A percentile compares a stretch with the other conserved stretches of the same genome.
phyloP scores from a whole-genome alignment of 1,140 invertebrate genomes.

The Drosophila virilis region DNA sequence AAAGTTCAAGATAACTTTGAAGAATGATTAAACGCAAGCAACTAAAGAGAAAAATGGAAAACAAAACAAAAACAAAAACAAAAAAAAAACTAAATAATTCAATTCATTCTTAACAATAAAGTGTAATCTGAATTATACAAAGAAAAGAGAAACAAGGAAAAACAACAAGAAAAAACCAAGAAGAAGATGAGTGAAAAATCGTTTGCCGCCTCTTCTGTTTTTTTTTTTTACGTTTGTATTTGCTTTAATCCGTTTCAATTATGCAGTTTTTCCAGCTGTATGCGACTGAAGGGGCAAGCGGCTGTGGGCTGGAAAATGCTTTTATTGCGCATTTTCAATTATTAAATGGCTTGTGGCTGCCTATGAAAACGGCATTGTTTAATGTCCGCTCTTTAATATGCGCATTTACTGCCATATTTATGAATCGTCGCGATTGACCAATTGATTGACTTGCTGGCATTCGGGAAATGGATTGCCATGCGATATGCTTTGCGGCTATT shows the following conservation, averaged over 20 bases:
- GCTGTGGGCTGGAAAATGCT: neutral
- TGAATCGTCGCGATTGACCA: slow-evolving; percentile 11
- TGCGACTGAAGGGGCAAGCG: too few species aligned
- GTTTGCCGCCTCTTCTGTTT: too few species aligned
- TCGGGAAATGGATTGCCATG: slow-evolving; percentile 16
- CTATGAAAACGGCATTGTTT: slow-evolving; percentile 31
- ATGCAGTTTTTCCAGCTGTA: slow-evolving; percentile 26
- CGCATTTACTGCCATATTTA: neutral
- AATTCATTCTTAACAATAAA: slow-evolving; percentile 84
- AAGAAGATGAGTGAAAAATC: neutral
- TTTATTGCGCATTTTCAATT: slow-evolving; percentile 32
- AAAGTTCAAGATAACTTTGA: slow-evolving; percentile 27
- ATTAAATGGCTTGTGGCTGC: slow-evolving; percentile 15
- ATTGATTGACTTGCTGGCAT: slow-evolving; percentile 13
- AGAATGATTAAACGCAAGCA: slow-evolving; percentile 21
- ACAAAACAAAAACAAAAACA: slow-evolving; percentile 23
- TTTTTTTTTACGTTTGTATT: slow-evolving; percentile 7
- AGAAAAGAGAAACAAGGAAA: slow-evolving; percentile 35
- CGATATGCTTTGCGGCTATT: neutral
- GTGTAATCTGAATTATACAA: slow-evolving; percentile 83
- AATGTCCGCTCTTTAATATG: slow-evolving; percentile 20
- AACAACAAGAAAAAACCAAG: slow-evolving; percentile 6
- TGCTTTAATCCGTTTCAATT: slow-evolving; percentile 20
- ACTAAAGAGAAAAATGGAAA: slow-evolving; percentile 32
- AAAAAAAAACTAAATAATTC: slow-evolving; percentile 70